Conservation (phyloP, 1,140 invertebrate species). For the Drosophila malerkotliana region DNA sequence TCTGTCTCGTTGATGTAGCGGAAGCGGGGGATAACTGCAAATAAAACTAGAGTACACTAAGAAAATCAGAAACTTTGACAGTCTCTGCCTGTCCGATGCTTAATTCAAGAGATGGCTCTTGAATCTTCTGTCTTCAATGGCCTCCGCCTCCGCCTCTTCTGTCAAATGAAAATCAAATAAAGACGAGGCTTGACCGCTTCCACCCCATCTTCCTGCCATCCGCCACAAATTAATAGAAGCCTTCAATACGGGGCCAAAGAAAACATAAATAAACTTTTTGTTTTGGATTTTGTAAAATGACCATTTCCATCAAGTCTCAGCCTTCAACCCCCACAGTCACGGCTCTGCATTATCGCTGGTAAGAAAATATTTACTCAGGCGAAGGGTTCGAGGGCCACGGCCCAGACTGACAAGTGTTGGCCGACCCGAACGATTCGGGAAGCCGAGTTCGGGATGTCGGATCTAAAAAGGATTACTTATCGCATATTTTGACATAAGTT, state of each 20-base stretch:
- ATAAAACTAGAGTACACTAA: slow-evolving; percentile 37
- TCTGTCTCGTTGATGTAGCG: not conserved
- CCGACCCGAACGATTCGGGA: slow-evolving; percentile 39
- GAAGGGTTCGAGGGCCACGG: slow-evolving; percentile 27
- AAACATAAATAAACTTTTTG: slow-evolving; percentile 73
- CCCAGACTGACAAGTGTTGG: slow-evolving; percentile 33
- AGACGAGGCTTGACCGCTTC: slow-evolving; percentile 54
- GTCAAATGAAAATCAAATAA: slow-evolving; percentile 68
- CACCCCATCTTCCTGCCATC: slow-evolving; percentile 22
- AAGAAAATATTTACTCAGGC: slow-evolving; percentile 76
- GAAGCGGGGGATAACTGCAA: not conserved
- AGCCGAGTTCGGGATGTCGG: slow-evolving; percentile 44
- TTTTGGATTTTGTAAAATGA: slow-evolving; percentile 75
- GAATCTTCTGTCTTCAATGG: slow-evolving; percentile 1
- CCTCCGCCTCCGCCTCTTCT: not conserved
- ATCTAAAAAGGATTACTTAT: slow-evolving; percentile 81
- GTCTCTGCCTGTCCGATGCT: too few species aligned
- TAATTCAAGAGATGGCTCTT: not conserved
- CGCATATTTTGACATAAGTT: slow-evolving; percentile 84
- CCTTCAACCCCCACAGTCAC: slow-evolving; percentile 13
- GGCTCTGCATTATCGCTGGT: slow-evolving; percentile 59
- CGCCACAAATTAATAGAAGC: slow-evolving; percentile 72
- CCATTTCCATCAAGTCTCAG: slow-evolving; percentile 47
- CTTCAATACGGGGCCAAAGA: slow-evolving; percentile 32
- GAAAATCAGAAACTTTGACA: not conserved